Evolutionary conservation across 2,113 vertebrate species (phyloP).

Genomic region (Bubo bubo): DNA sequence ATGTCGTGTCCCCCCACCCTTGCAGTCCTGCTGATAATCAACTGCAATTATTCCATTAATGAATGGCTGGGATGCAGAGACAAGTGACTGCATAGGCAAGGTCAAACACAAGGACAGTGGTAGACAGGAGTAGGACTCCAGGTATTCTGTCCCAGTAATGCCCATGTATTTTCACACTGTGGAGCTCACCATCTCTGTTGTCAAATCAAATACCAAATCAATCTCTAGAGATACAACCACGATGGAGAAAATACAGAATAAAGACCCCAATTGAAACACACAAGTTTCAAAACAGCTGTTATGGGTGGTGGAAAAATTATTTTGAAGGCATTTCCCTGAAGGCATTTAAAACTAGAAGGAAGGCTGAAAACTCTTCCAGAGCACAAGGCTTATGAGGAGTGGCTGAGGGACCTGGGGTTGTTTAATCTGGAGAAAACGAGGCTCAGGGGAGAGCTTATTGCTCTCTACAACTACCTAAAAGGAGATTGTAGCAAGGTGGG

Average conservation of each 20-base stretch:
- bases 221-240: not conserved
- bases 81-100: not conserved
- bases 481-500: not conserved
- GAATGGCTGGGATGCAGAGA: not conserved
- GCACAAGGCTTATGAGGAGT: not conserved
- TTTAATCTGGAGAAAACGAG: not conserved
- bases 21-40: not conserved
- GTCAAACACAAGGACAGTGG: not conserved
- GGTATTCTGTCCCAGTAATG: not conserved
- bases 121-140: not conserved
- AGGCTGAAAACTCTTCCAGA: not conserved
- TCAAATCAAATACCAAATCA: not conserved
- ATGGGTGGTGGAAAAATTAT: not conserved
- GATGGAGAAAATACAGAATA: not conserved
- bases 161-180: not conserved
- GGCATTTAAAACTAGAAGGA: not conserved
- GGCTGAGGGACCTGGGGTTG: not conserved
- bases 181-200: not conserved
- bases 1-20: too few relatives aligned
- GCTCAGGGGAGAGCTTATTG: fast-evolving
- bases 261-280: not conserved
- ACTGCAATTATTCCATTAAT: not conserved
- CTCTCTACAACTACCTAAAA: not conserved
- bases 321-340: not conserved
- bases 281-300: not conserved